phyloP scores from a whole-genome alignment of 2,113 vertebrate species.

The Fregata magnificens region DNA sequence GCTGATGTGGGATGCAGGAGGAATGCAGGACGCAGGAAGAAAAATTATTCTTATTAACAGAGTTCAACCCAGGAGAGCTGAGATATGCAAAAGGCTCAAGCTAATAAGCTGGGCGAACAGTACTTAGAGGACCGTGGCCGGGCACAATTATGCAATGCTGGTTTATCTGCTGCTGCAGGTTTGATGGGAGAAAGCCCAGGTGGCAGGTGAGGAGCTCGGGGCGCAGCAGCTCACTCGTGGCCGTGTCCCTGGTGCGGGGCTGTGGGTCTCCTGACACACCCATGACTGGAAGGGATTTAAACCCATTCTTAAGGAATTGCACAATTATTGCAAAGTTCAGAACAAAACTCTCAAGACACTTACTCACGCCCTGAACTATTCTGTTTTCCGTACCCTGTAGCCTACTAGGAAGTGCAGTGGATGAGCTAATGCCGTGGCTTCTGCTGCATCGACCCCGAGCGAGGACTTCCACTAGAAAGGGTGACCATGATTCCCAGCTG shows the following conservation, averaged over 20 bases:
- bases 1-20: neutral
- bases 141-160: neutral
- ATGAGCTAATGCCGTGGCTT: neutral
- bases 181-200: neutral
- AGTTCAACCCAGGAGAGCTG: neutral
- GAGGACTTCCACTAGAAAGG: neutral
- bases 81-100: neutral
- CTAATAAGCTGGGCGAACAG: constrained; percentile 7
- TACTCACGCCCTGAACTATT: neutral
- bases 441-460: fast-evolving
- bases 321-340: neutral
- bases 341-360: neutral
- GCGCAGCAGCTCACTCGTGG: neutral
- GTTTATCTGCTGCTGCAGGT: neutral
- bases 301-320: neutral
- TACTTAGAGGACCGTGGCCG: neutral
- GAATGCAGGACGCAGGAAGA: neutral
- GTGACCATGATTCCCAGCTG: neutral
- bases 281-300: neutral
- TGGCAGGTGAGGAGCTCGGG: neutral
- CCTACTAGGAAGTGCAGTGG: neutral
- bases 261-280: neutral
- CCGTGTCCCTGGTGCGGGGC: fast-evolving
- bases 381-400: neutral
- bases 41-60: neutral